A percentile compares a stretch with the other conserved stretches of the same genome.
These are phyloP conservation scores for Menura novaehollandiae DNA, from an alignment of 2,113 vertebrate genomes.

Conservation along the genomic window DNA sequence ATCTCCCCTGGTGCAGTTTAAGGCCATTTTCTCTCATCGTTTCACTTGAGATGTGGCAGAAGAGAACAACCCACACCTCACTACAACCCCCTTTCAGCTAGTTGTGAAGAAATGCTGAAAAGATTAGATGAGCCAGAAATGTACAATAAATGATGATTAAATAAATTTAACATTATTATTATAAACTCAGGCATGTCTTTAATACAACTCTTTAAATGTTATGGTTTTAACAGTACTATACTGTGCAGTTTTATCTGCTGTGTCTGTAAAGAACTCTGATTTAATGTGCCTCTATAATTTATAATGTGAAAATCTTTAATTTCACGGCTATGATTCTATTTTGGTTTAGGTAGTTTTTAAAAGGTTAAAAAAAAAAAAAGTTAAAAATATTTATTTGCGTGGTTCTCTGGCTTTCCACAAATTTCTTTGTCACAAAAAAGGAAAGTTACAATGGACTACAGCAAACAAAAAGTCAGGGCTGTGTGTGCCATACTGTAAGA, in stretches of 20 bases:
- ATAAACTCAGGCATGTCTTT: background rate
- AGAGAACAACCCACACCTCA: background rate
- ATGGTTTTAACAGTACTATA: background rate
- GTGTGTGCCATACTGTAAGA: background rate
- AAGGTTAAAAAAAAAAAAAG: background rate
- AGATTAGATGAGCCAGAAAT: constrained; percentile 17
- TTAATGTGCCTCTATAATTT: background rate
- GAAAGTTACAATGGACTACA: background rate
- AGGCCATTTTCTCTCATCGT: background rate
- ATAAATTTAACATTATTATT: background rate
- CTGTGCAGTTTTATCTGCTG: background rate
- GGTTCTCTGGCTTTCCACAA: background rate
- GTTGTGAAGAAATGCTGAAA: background rate
- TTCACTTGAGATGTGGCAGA: background rate
- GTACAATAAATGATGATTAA: background rate
- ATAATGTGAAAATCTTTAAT: background rate
- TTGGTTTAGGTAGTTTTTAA: background rate
- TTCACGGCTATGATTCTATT: background rate
- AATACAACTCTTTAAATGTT: background rate
- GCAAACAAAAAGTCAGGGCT: background rate
- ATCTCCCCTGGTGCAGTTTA: background rate
- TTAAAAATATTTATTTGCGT: background rate
- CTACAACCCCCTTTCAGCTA: background rate
- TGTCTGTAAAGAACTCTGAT: background rate
- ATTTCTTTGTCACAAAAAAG: background rate